These are phyloP conservation scores for Calypte anna DNA, from an alignment of 2,113 vertebrate species.

Conservation along the genomic window DNA sequence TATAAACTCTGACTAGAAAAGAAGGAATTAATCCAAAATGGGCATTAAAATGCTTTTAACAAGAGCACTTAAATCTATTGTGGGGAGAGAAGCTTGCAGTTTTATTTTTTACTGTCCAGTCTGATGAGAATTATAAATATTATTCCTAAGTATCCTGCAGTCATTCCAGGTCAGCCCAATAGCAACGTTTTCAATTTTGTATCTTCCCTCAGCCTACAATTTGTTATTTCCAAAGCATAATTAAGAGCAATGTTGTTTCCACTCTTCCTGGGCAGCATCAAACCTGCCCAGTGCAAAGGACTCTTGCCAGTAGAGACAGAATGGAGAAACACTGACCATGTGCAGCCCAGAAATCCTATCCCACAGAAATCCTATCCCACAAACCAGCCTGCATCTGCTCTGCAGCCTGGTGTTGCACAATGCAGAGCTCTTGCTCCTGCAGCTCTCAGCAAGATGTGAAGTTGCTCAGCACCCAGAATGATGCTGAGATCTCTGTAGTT, in stretches of 20 bases:
- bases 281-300: constrained; percentile 21
- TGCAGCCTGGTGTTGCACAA: not conserved
- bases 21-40: constrained; percentile 5
- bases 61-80: not conserved
- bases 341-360: not conserved
- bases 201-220: not conserved
- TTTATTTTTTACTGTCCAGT: not conserved
- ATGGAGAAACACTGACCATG: not conserved
- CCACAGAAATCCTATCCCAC: not conserved
- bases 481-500: not conserved
- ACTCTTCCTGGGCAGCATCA: constrained; percentile 23
- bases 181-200: constrained; percentile 21
- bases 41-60: constrained; percentile 11
- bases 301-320: constrained; percentile 19
- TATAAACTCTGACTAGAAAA: constrained; percentile 51
- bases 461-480: not conserved
- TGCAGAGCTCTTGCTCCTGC: not conserved
- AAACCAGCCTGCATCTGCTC: not conserved
- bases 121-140: constrained; percentile 45
- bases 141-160: not conserved
- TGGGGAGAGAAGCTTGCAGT: not conserved
- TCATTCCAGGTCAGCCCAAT: constrained; percentile 9
- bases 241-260: not conserved
- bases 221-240: constrained; percentile 48
- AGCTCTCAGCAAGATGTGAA: not conserved